Base-by-base conservation (phyloP, 2,113 vertebrate species). In the Calidris pygmaea region DNA sequence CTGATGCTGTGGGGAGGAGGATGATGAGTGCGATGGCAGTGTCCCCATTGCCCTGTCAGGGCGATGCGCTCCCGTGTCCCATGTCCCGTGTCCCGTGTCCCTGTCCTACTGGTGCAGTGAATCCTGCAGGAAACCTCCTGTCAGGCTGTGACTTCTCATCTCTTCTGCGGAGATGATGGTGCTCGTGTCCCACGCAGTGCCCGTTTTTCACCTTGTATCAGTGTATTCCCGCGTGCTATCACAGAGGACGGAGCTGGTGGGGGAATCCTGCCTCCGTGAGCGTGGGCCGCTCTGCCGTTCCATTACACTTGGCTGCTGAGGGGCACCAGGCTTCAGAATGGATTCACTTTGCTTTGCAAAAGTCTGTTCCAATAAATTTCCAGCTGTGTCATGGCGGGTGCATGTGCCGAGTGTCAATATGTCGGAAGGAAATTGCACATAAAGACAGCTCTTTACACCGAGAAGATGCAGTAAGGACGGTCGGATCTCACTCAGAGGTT, bases 111-210 rank as follows among this genome's bases (percentile, higher is more conserved):
- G 1, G 0, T 2, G 14, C 7, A 1, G 45, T 10, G 16, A 34
- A 9, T 41, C 67, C 48, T 45, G 79, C 14, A 2, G 79, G 39
- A 39, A 8, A 1, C 26, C 22, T 66, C 39, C 41, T 0, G 56
- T 59, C 1, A 0, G 43, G 7, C 20, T 3, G 0, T 2, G 11
- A 10, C 7, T 4, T 41, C 32, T 56, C 48, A 1, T 29, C 21
- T 14, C 65, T 45, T 90, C 47, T 60, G 73, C 14, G 3, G 65
- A 60, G 55, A 34, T 39, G 67, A 10, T 10, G 17, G 3, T 37
- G 73, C 30, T 65, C 3, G 3, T 50, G 78, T 84, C 87, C 81
- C 85, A n/a, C 0, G 0, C 53, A 18, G 56, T 21, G 24, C 62
- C 74, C 2, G 0, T n/a, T 73, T 73, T 21, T 55, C 84, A 35